Evolutionary conservation across 2,888 invertebrate species (phyloP).

Genomic region (Hemicrepidius hirtus): DNA sequence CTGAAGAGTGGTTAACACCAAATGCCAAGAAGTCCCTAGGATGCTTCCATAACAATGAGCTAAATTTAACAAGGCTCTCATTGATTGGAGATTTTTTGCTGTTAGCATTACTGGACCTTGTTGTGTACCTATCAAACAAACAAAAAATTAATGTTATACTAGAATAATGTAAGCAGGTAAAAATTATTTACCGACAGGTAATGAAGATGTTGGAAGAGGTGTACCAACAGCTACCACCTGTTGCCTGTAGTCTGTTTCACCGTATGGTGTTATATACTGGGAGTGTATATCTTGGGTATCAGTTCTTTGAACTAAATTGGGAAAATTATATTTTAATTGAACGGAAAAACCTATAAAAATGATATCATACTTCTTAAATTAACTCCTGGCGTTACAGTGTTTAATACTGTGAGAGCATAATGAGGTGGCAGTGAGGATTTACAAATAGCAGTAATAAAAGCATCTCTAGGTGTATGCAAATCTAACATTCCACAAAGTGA

Average conservation of each 20-base stretch:
- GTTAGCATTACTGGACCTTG: constrained; percentile 97
- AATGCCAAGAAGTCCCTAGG: constrained; percentile 95
- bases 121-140: constrained; percentile 78
- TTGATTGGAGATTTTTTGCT: constrained; percentile 97
- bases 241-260: constrained; percentile 88
- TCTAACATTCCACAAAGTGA: constrained; percentile 91
- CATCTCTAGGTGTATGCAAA: constrained; percentile 88
- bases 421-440: constrained; percentile 97
- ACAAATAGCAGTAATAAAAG: constrained; percentile 95
- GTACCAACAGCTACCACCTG: constrained; percentile 99
- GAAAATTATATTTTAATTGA: too few relatives aligned
- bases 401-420: constrained; percentile 93
- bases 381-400: constrained; percentile 76
- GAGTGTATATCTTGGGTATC: constrained; percentile 74
- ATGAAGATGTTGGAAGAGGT: constrained; percentile 89
- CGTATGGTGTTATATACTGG: constrained; percentile 73
- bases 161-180: too few relatives aligned
- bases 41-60: constrained; percentile 95
- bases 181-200: constrained; percentile 77
- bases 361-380: constrained; percentile 60
- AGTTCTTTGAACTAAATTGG: constrained; percentile 72
- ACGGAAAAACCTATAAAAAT: too few relatives aligned
- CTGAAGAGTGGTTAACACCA: constrained; percentile 95
- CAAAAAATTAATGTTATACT: background rate
- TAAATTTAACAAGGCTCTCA: constrained; percentile 91